phyloP scores from a whole-genome alignment of 53 echinoderm and acorn worm species.

The Paracentrotus lividus region DNA sequence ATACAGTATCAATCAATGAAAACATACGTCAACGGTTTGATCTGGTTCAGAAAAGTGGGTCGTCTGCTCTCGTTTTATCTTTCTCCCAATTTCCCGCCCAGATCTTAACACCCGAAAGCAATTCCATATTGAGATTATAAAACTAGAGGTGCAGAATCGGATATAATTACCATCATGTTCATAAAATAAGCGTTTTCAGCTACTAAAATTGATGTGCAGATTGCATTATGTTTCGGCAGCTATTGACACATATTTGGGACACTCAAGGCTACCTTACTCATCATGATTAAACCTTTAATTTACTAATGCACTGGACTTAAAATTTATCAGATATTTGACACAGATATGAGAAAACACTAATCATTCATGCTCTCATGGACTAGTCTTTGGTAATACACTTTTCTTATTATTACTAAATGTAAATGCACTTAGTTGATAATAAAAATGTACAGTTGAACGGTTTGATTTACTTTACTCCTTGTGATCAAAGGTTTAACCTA shows the following conservation, averaged over 20 bases:
- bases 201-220: neutral
- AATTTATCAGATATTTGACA: neutral
- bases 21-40: slow-evolving; percentile 48
- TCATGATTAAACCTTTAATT: neutral
- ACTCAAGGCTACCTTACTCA: neutral
- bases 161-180: slow-evolving; percentile 28
- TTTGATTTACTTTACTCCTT: too few relatives aligned
- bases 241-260: neutral
- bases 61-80: slow-evolving; percentile 12
- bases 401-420: neutral
- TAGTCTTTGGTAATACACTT: neutral
- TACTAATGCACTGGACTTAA: neutral
- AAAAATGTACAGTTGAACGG: neutral
- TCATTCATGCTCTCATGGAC: neutral
- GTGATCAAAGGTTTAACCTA: too few relatives aligned
- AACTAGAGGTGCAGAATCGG: neutral
- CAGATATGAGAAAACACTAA: neutral
- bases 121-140: neutral
- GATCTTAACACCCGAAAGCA: neutral
- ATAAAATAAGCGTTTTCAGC: neutral
- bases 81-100: slow-evolving; percentile 3
- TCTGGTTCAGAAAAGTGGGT: slow-evolving; percentile 49
- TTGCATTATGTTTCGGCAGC: neutral
- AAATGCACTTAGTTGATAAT: too few relatives aligned
- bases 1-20: slow-evolving; percentile 41